phyloP scores from a whole-genome alignment of 1,140 invertebrate genomes.

The Vanessa atalanta region DNA sequence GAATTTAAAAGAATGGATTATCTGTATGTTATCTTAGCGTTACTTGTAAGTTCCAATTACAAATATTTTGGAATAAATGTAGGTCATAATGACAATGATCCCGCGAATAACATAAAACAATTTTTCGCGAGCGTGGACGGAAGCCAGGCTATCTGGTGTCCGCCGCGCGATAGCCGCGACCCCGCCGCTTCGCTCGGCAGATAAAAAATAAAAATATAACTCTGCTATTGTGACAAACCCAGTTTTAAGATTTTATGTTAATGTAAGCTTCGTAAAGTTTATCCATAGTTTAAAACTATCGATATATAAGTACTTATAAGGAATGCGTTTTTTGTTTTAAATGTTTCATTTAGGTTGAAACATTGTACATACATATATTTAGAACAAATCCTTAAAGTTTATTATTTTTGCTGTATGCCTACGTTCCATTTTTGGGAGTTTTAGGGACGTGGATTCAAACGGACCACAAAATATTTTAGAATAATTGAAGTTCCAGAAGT shows the following conservation, averaged over 20 bases:
- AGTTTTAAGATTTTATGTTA: background rate
- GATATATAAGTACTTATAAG: too few relatives aligned
- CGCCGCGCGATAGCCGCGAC: conserved; percentile 49
- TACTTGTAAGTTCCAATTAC: background rate
- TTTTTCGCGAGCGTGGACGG: conserved; percentile 45
- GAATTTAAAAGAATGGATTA: too few relatives aligned
- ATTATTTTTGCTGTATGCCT: too few relatives aligned
- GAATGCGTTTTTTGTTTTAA: too few relatives aligned
- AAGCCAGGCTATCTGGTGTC: conserved; percentile 50
- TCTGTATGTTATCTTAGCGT: too few relatives aligned
- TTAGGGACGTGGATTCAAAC: too few relatives aligned
- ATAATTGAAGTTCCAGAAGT: too few relatives aligned
- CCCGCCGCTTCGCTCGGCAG: conserved; percentile 41
- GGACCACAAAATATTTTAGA: too few relatives aligned
- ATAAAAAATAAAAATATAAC: conserved; percentile 39
- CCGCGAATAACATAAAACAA: conserved; percentile 19
- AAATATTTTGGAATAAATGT: conserved; percentile 6
- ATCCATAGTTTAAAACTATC: background rate
- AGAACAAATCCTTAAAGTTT: too few relatives aligned
- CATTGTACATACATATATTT: too few relatives aligned
- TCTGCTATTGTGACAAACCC: background rate
- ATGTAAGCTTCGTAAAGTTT: background rate
- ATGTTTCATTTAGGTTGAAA: too few relatives aligned
- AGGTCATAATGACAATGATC: conserved; percentile 32
- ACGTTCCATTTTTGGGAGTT: too few relatives aligned